These are phyloP conservation scores for Microctonus aethiopoides DNA, from an alignment of 2,888 invertebrate genomes.

Conservation along the genomic window DNA sequence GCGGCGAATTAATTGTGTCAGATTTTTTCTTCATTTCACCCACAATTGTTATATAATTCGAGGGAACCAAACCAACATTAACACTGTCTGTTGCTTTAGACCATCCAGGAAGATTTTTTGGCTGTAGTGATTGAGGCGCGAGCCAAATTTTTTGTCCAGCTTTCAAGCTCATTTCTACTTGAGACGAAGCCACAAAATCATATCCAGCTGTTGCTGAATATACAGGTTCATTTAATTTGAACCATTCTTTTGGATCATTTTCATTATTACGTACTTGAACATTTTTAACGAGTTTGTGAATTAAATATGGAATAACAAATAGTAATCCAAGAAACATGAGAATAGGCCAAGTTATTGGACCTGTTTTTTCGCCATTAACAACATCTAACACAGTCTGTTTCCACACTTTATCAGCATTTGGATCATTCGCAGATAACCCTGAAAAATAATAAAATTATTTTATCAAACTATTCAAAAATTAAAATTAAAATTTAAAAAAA, in stretches of 20 bases:
- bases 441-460: constrained; percentile 19
- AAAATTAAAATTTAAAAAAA: background rate
- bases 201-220: constrained; percentile 76
- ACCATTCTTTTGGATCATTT: constrained; percentile 78
- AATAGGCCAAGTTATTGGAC: constrained; percentile 85
- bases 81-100: constrained; percentile 58
- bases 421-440: constrained; percentile 60
- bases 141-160: constrained; percentile 82
- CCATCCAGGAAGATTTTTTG: constrained; percentile 69
- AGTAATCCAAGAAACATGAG: constrained; percentile 89
- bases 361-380: constrained; percentile 59
- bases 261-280: constrained; percentile 54
- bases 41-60: constrained; percentile 56
- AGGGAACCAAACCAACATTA: constrained; percentile 60
- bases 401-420: constrained; percentile 62
- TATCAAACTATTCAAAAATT: background rate
- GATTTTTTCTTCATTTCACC: constrained; percentile 58
- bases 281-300: constrained; percentile 57
- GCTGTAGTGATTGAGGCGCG: constrained; percentile 87
- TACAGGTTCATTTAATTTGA: constrained; percentile 70
- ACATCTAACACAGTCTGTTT: constrained; percentile 61
- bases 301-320: constrained; percentile 89
- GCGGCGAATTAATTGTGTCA: constrained; percentile 32
- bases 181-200: constrained; percentile 78
- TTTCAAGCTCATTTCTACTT: constrained; percentile 82